Base-by-base conservation (phyloP, 2,797 vertebrate species). In the Ambastaia sidthimunki region DNA sequence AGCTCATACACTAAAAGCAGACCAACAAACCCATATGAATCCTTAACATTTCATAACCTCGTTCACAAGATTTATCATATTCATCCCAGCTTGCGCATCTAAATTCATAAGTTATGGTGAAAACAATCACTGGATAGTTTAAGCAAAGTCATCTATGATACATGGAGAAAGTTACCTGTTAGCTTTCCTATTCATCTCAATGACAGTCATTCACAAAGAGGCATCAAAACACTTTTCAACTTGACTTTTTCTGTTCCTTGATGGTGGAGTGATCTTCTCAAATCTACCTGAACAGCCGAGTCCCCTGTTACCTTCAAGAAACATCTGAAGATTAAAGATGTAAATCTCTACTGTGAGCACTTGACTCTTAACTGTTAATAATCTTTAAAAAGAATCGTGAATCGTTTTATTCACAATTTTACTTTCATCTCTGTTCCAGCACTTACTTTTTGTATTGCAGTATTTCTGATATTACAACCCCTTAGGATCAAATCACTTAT, bases 351-450 rank as follows among this genome's bases (percentile, higher is more conserved):
- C 16, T 12, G 31, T 37, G 18, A 65, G 28, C 31, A 4, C 62
- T 65, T 65, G 31, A 65, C 62, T 65, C 16, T 9, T 19, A 19
- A 65, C 62, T 37, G 62, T 34, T n/a, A 65, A 37, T 63, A 15
- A 25, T 63, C 60, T 63, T 63, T 2, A 19, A 65, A 65, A 34
- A 65, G 6, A 62, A 37, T 65, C 28, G 37, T 37, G 11, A 12
- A 65, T 2, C 3, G 28, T 34, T 34, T 44, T 28, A 18, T 18
- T 28, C 15, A 63, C 13, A n/a, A 6, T 18, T 52, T 18, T n/a
- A 63, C 25, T 31, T 63, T 63, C 15, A 63, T 63, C 60, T 65
- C 62, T 63, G 62, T 41, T 37, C 3, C 10, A 19, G 31, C 62
- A 34, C 62, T 65, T 37, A 31, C 31, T 37, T 28, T n/a, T 65